These are phyloP conservation scores for Epizoanthus scotinus DNA, from an alignment of 92 coral and sea anemone genomes.

Conservation along the genomic window DNA sequence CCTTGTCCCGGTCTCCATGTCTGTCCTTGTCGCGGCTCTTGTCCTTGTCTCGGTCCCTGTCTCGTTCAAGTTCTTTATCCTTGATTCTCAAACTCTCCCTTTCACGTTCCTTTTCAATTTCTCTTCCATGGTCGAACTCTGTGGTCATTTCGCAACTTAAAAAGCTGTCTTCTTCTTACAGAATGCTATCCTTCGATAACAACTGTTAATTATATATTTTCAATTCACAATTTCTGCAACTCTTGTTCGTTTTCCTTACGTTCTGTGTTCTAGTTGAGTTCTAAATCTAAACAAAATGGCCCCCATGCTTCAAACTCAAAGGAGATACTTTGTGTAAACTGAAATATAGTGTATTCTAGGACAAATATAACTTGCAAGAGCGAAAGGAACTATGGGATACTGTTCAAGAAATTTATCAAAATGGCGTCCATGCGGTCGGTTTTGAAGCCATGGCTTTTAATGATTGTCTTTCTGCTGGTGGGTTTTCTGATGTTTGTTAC, in stretches of 20 bases:
- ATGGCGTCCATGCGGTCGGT: constrained; percentile 72
- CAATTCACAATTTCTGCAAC: not conserved
- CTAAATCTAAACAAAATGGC: constrained; percentile 28
- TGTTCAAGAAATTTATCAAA: constrained; percentile 16
- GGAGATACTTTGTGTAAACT: constrained; percentile 23
- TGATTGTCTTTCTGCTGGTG: constrained; percentile 69
- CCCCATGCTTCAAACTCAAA: constrained; percentile 4
- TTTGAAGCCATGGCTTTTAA: constrained; percentile 75
- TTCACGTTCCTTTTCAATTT: constrained; percentile 57
- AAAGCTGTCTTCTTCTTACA: constrained; percentile 6
- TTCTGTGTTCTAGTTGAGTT: too few species aligned
- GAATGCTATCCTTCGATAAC: not conserved
- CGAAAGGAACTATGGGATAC: constrained; percentile 61
- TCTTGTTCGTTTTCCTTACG: constrained; percentile 33
- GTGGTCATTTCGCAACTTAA: constrained; percentile 31
- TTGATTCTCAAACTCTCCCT: constrained; percentile 50
- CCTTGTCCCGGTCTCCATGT: constrained; percentile 64
- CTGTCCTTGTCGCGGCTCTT: constrained; percentile 70
- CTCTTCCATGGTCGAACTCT: constrained; percentile 29
- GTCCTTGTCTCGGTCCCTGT: constrained; percentile 69
- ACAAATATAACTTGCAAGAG: not conserved
- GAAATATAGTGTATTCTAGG: constrained; percentile 24
- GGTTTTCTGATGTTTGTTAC: constrained; percentile 76
- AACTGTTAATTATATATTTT: not conserved
- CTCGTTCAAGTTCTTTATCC: constrained; percentile 49